Percentiles rank a stretch among this genome's conserved stretches.
Evolutionary conservation across 1,140 invertebrate genomes (phyloP).

Genomic region (Samia ricini): DNA sequence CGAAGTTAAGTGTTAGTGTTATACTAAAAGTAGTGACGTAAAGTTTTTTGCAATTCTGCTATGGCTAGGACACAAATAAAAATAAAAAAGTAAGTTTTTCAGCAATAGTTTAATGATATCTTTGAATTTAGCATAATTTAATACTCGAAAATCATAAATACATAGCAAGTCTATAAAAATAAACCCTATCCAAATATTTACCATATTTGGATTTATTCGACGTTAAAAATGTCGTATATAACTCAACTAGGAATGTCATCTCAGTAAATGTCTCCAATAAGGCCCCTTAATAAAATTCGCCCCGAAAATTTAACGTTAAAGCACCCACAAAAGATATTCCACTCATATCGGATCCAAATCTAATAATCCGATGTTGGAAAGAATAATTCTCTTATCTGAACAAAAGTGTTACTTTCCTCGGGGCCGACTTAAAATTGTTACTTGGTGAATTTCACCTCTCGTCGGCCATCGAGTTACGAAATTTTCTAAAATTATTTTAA

Average conservation of each 20-base stretch:
- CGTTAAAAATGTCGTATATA: neutral
- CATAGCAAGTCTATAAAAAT: neutral
- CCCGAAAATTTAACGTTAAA: neutral
- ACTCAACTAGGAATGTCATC: neutral
- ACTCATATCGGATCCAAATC: constrained; percentile 3
- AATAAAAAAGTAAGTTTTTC: too few species aligned
- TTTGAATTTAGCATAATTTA: too few species aligned
- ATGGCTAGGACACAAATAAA: too few species aligned
- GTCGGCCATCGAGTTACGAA: neutral
- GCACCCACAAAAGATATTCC: constrained; percentile 1
- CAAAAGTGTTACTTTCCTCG: constrained; percentile 11
- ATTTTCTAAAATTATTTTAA: neutral
- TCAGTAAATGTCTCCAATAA: constrained; percentile 5
- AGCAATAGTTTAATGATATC: too few species aligned
- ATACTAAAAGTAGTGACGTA: too few species aligned
- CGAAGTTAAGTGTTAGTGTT: too few species aligned
- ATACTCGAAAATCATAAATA: too few species aligned
- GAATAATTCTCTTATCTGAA: constrained; percentile 12
- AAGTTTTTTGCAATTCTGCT: too few species aligned
- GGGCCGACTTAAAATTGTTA: constrained; percentile 11
- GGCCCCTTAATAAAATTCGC: neutral
- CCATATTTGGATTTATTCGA: neutral
- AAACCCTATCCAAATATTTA: constrained; percentile 1
- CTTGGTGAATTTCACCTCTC: constrained; percentile 5
- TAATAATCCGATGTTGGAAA: constrained; percentile 10